These are phyloP conservation scores for Strigamia crassipes DNA, from an alignment of 2,888 invertebrate species.

Conservation along the genomic window DNA sequence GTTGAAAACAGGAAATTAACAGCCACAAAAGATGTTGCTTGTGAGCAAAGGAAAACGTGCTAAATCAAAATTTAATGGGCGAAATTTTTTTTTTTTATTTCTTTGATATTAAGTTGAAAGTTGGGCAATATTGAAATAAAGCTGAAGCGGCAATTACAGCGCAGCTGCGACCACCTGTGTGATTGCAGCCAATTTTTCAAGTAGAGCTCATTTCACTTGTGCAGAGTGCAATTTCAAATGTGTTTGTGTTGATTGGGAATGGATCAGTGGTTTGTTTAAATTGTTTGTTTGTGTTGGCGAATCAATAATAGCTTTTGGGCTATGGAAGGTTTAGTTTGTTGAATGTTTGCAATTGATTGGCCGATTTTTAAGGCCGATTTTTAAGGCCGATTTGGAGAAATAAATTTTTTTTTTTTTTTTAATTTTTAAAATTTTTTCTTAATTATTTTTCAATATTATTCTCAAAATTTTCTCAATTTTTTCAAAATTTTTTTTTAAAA, in stretches of 20 bases:
- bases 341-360: too few relatives aligned
- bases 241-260: not conserved
- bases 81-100: not conserved
- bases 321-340: too few relatives aligned
- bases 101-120: conserved; percentile 13
- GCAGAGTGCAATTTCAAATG: not conserved
- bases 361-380: too few relatives aligned
- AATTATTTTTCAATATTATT: too few relatives aligned
- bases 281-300: not conserved
- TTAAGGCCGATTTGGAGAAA: too few relatives aligned
- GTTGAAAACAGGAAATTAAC: conserved; percentile 25
- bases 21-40: conserved; percentile 16
- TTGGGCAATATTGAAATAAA: conserved; percentile 27
- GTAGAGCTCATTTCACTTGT: not conserved
- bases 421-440: too few relatives aligned
- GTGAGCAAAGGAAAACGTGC: not conserved
- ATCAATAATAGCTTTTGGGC: too few relatives aligned
- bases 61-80: conserved; percentile 32
- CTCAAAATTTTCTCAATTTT: too few relatives aligned
- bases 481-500: too few relatives aligned
- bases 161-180: conserved; percentile 38
- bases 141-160: not conserved
- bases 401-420: too few relatives aligned
- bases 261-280: not conserved
- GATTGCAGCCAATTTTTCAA: not conserved